A percentile compares a stretch with the other conserved stretches of the same genome.
phyloP scores from a whole-genome alignment of 2,797 vertebrate genomes.

The Myotis planiceps region DNA sequence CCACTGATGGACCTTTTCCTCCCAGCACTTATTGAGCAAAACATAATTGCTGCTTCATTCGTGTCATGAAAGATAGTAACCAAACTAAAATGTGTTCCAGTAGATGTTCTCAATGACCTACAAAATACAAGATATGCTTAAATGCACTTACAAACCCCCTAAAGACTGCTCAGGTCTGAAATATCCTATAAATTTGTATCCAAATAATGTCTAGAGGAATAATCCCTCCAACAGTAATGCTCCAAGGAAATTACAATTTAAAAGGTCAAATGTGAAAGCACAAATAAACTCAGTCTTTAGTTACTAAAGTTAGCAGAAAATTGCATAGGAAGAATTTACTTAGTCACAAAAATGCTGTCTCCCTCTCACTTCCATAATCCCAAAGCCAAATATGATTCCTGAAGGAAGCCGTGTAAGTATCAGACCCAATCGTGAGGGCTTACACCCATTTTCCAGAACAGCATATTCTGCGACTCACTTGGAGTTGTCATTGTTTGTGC shows the following conservation, averaged over 20 bases:
- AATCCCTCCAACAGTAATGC: no score
- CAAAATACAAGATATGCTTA: conserved; percentile 49
- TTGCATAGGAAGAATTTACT: neutral
- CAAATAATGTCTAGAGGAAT: neutral
- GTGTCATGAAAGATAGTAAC: neutral
- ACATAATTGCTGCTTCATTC: neutral
- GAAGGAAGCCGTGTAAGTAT: neutral
- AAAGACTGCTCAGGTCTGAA: neutral
- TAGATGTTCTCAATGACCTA: conserved; percentile 40
- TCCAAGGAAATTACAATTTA: neutral
- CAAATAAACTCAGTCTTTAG: neutral
- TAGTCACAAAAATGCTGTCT: neutral
- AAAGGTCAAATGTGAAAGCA: neutral
- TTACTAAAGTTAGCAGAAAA: neutral
- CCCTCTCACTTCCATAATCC: neutral
- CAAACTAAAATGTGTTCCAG: conserved; percentile 8
- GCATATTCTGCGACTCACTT: neutral
- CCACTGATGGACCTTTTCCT: neutral
- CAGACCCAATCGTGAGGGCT: neutral
- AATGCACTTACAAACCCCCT: neutral
- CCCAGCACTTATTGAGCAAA: neutral
- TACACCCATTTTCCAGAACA: neutral
- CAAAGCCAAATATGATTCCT: neutral
- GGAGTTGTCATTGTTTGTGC: neutral
- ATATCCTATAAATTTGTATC: neutral